Percentiles rank a stretch among this genome's conserved stretches.
Conservation (phyloP, 2,888 invertebrate genomes). For the Rugalucina vietnamica region DNA sequence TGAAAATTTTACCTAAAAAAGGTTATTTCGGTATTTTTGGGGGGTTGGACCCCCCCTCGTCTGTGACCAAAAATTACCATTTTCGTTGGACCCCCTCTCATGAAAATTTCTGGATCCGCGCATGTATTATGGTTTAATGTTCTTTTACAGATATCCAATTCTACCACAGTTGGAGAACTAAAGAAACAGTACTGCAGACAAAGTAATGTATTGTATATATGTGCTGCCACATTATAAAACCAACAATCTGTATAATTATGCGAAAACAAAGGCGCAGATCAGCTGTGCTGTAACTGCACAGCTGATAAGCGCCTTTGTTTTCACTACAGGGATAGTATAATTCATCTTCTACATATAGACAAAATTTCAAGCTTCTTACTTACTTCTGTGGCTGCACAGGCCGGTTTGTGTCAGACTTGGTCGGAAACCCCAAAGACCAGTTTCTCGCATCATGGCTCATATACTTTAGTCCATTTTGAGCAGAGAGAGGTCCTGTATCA, state of each 20-base stretch:
- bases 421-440: too few relatives aligned
- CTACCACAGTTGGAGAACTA: conserved; percentile 80
- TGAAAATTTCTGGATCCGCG: too few relatives aligned
- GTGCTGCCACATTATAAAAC: background rate
- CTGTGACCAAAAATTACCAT: background rate
- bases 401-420: too few relatives aligned
- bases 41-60: background rate
- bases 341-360: background rate
- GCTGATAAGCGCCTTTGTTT: background rate
- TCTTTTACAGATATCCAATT: conserved; percentile 67
- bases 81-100: too few relatives aligned
- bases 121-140: too few relatives aligned
- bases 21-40: background rate
- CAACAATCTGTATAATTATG: background rate
- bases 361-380: too few relatives aligned
- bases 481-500: too few relatives aligned
- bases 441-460: too few relatives aligned
- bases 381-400: too few relatives aligned
- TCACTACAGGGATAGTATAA: background rate
- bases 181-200: conserved; percentile 86
- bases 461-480: too few relatives aligned
- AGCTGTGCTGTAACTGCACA: background rate
- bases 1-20: background rate
- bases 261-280: background rate
- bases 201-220: conserved; percentile 73